Percentiles rank a stretch among this genome's conserved stretches.
Conservation (phyloP, 2,888 invertebrate species). For the Melangyna quadrimaculata region DNA sequence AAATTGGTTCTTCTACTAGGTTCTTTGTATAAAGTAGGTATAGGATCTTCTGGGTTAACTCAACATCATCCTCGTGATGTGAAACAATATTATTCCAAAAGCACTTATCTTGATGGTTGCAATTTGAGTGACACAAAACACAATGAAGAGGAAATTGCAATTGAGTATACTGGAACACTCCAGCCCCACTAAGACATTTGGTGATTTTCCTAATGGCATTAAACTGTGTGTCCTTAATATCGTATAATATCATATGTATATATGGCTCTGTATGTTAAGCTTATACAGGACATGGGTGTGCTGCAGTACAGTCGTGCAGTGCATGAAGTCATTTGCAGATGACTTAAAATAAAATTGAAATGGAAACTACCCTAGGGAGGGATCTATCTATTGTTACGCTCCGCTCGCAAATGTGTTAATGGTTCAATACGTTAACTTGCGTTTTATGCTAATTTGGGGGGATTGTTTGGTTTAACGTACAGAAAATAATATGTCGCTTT, state of each 20-base stretch:
- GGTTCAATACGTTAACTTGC: slow-evolving; percentile 24
- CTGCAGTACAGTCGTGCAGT: neutral
- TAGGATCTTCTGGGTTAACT: neutral
- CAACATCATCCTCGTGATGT: slow-evolving; percentile 26
- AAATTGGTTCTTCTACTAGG: slow-evolving; percentile 18
- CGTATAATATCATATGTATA: neutral
- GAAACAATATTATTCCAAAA: slow-evolving; percentile 32
- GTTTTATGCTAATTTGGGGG: neutral
- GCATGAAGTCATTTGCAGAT: slow-evolving; percentile 31
- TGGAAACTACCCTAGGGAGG: neutral
- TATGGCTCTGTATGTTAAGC: too few relatives aligned
- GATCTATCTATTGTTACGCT: neutral
- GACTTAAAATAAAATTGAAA: slow-evolving; percentile 26
- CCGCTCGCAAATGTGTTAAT: slow-evolving; percentile 4
- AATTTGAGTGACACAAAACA: slow-evolving; percentile 40
- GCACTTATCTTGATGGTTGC: slow-evolving; percentile 56
- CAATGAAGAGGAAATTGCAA: slow-evolving; percentile 53
- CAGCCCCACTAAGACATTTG: slow-evolving; percentile 22
- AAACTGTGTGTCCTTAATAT: slow-evolving; percentile 22
- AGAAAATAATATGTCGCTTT: neutral
- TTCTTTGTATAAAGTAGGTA: neutral
- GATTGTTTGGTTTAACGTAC: neutral
- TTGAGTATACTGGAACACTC: slow-evolving; percentile 17
- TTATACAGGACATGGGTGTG: slow-evolving; percentile 13
- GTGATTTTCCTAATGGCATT: slow-evolving; percentile 18